A percentile compares a stretch with the other conserved stretches of the same genome.
Evolutionary conservation across 2,888 invertebrate species (phyloP).

Genomic region (Cryptocheilus praepositus): DNA sequence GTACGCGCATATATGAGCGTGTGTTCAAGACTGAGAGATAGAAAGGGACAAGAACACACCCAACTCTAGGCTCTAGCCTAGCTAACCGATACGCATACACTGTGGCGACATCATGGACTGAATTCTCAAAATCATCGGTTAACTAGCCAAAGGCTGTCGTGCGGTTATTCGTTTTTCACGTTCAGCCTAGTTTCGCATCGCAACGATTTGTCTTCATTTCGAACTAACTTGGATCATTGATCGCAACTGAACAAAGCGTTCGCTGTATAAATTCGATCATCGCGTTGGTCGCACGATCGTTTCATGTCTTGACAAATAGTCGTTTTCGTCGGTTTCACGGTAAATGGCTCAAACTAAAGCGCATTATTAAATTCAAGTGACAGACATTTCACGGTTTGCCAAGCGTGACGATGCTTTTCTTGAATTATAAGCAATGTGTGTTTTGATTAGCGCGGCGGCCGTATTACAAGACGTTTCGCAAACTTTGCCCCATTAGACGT

Average conservation of each 20-base stretch:
- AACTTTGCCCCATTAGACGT: too few relatives aligned
- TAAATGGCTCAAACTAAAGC: too few relatives aligned
- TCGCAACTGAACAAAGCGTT: constrained; percentile 51
- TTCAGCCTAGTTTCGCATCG: constrained; percentile 23
- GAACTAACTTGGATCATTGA: constrained; percentile 37
- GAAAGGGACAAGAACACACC: constrained; percentile 29
- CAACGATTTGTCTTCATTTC: constrained; percentile 49
- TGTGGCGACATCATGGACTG: background rate
- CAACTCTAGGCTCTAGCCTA: constrained; percentile 30
- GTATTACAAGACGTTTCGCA: too few relatives aligned
- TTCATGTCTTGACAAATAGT: too few relatives aligned
- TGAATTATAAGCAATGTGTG: too few relatives aligned
- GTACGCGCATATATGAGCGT: background rate
- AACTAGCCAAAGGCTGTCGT: too few relatives aligned
- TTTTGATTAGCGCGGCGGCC: too few relatives aligned
- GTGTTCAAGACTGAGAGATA: background rate
- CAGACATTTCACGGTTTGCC: too few relatives aligned
- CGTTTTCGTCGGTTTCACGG: too few relatives aligned
- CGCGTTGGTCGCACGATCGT: too few relatives aligned
- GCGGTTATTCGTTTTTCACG: constrained; percentile 20
- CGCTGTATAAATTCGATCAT: constrained; percentile 12
- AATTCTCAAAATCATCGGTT: constrained; percentile 3
- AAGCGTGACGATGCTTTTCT: too few relatives aligned
- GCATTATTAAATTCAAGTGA: too few relatives aligned
- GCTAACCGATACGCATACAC: constrained; percentile 2